Evolutionary conservation across 2,888 invertebrate genomes (phyloP).

Genomic region (Hoplodrina ambigua): DNA sequence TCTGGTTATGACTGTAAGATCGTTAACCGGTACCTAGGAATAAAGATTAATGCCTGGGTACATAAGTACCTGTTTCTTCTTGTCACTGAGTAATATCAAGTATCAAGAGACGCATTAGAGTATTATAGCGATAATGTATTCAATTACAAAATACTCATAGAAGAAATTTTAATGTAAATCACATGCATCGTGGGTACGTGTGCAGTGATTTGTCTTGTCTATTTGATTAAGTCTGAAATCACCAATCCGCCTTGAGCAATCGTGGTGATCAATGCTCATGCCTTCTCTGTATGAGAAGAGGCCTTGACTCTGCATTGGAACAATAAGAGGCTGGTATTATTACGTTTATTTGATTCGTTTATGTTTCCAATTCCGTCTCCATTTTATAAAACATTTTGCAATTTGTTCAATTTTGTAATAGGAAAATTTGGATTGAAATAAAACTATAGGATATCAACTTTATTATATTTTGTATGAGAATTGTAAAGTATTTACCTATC

Average conservation of each 20-base stretch:
- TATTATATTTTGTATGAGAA: not conserved
- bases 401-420: no score
- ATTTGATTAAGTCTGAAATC: not conserved
- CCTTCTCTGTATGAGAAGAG: no score
- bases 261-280: no score
- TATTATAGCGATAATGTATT: constrained; percentile 36
- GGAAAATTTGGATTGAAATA: not conserved
- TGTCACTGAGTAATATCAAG: constrained; percentile 40
- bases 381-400: not conserved
- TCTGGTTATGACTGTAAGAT: not conserved
- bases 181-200: constrained; percentile 1
- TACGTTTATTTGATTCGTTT: not conserved
- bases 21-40: not conserved
- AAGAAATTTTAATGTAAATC: constrained; percentile 46
- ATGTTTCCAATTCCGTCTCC: not conserved
- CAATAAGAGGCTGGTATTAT: no score
- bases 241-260: no score
- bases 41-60: constrained; percentile 19
- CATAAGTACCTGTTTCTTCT: constrained; percentile 9
- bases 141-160: constrained; percentile 42
- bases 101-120: constrained; percentile 21
- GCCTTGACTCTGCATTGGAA: no score
- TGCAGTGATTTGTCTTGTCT: constrained; percentile 29
- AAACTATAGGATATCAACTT: not conserved
- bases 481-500: constrained; percentile 1